Percentiles rank a stretch among this genome's conserved stretches.
phyloP scores from a whole-genome alignment of 1,140 invertebrate species.

The Bombus confusus region DNA sequence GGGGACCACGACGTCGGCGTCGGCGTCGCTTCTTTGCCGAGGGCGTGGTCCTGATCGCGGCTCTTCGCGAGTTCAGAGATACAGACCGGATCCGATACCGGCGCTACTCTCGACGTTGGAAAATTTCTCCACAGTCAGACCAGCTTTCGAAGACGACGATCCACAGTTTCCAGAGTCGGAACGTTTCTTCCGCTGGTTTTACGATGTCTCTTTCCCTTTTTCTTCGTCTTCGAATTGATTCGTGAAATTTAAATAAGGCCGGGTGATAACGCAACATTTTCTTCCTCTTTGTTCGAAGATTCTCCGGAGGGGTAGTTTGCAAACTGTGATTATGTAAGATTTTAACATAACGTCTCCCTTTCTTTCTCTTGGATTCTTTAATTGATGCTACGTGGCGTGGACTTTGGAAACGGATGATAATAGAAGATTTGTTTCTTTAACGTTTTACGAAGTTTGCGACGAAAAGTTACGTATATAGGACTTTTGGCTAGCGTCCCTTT shows the following conservation, averaged over 20 bases:
- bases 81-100: conserved; percentile 30
- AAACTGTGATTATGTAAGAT: not conserved
- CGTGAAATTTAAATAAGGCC: not conserved
- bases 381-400: too few species aligned
- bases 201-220: not conserved
- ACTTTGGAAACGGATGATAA: too few species aligned
- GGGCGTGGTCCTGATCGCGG: conserved; percentile 74
- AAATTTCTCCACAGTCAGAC: not conserved
- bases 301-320: not conserved
- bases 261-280: not conserved
- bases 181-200: not conserved
- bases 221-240: not conserved
- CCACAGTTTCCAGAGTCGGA: not conserved
- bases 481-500: too few species aligned
- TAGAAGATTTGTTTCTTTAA: too few species aligned
- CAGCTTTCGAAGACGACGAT: not conserved
- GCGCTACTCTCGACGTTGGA: not conserved
- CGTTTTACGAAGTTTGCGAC: too few species aligned
- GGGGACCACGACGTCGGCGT: conserved; percentile 45
- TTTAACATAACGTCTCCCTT: too few species aligned
- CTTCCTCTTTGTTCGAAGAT: not conserved
- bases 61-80: conserved; percentile 49
- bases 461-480: too few species aligned
- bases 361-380: too few species aligned
- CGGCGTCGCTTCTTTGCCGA: conserved; percentile 70